phyloP scores from a whole-genome alignment of 2,797 vertebrate genomes.

The Platalea minor region DNA sequence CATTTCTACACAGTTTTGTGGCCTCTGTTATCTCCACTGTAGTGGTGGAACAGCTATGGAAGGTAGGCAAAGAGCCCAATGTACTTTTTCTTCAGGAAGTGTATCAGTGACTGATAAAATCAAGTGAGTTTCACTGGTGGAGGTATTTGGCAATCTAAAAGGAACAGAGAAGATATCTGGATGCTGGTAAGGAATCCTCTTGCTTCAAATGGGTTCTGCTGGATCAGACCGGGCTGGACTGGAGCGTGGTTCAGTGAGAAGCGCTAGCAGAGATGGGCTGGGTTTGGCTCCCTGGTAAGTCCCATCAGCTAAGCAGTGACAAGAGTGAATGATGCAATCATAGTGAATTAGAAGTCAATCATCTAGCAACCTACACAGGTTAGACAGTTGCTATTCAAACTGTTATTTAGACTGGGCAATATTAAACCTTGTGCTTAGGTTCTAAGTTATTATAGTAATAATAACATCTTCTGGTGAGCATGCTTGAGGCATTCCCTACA shows the following conservation, averaged over 20 bases:
- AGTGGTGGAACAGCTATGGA: background rate
- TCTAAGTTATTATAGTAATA: background rate
- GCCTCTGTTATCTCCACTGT: background rate
- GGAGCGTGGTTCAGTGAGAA: background rate
- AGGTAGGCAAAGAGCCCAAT: background rate
- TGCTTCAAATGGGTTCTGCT: background rate
- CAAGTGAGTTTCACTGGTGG: background rate
- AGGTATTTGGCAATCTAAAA: background rate
- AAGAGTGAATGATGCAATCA: background rate
- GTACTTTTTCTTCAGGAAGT: background rate
- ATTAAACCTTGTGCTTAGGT: background rate
- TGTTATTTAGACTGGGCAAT: background rate
- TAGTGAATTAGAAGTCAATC: background rate
- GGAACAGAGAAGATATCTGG: background rate
- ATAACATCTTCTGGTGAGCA: background rate
- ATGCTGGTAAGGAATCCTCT: background rate
- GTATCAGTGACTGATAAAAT: background rate
- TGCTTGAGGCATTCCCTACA: background rate
- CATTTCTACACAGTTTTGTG: background rate
- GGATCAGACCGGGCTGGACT: background rate
- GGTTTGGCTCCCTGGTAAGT: rapidly evolving
- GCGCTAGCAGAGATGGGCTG: background rate
- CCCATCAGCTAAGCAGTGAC: background rate
- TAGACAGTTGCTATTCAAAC: background rate
- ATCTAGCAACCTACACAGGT: background rate